Base-by-base conservation (phyloP, 2,797 vertebrate genomes). In the Odontamblyopus rebecca region DNA sequence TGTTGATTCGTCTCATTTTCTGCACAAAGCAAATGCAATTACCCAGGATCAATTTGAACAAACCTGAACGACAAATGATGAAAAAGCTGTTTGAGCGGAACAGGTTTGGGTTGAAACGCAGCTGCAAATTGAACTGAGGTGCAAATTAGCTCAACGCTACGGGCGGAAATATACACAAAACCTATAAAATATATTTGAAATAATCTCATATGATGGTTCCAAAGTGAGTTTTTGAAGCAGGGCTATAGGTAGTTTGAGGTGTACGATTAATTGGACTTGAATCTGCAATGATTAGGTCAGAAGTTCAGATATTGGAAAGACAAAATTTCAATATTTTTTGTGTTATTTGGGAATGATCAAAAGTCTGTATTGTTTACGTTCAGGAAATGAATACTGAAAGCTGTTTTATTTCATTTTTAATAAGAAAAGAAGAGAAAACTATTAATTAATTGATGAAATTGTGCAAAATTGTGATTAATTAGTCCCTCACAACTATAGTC, bases 81-180 rank as follows among this genome's bases (percentile, higher is more conserved):
- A 11, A 32, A 50, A 44, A 26, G 0, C 38, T 7, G 41, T 68
- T 62, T 80, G 56, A 1, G 35, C 9, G 35, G 69, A 67, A 41
- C 68, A 26, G 26, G n/a, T 72, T 63, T 2, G 38, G 61, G 78
- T 57, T 9, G n/a, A 60, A 66, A 69, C 63, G 80, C 38, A 65
- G 70, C 71, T 73, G 83, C 56, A 41, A 79, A 75, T 76, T 61
- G 16, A 35, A 60, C 73, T 35, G 50, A 61, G 68, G 73, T 2
- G 56, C 86, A 85, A 76, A 68, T 72, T 53, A 18, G 70, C 71
- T 68, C n/a, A 27, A 69, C 73, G 73, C 74, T 75, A 23, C 12
- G n/a, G 54, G 54, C 53, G 8, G 11, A 56, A 56, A 56, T 26
- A 56, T 26, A 26, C 9, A 56, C 54, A 26, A 23, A 56, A 23